Evolutionary conservation across 2,888 invertebrate genomes (phyloP).

Genomic region (Andrena praecox): DNA sequence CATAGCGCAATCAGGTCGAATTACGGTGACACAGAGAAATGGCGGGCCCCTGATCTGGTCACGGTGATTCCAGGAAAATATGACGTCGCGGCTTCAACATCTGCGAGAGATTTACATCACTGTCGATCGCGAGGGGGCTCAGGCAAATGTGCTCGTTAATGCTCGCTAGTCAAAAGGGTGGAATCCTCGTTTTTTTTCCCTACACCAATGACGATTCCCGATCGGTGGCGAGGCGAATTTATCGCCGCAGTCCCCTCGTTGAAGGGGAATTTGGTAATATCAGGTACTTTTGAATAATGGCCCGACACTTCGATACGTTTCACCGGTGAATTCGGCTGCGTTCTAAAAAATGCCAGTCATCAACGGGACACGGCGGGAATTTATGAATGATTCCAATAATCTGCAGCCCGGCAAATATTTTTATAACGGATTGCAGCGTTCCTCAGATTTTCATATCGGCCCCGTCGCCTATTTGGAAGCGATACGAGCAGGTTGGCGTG

Average conservation of each 20-base stretch:
- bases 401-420: conserved; percentile 7
- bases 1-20: conserved; percentile 26
- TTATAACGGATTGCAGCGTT: neutral
- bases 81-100: conserved; percentile 43
- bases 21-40: conserved; percentile 28
- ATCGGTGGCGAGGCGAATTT: conserved; percentile 1
- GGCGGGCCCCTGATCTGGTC: conserved; percentile 7
- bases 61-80: conserved; percentile 24
- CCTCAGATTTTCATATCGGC: neutral
- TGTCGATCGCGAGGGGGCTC: neutral
- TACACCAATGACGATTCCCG: neutral
- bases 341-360: neutral
- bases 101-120: conserved; percentile 29
- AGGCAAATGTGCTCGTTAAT: conserved; percentile 48
- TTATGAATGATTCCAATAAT: neutral
- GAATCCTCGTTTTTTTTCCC: conserved; percentile 34
- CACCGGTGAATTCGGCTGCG: conserved; percentile 34
- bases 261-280: conserved; percentile 1
- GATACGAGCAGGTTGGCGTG: neutral
- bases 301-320: conserved; percentile 6
- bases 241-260: neutral
- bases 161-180: conserved; percentile 62
- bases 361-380: neutral
- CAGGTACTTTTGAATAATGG: conserved; percentile 10
- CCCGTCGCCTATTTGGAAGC: neutral